Percentiles rank a stretch among this genome's conserved stretches.
phyloP scores from a whole-genome alignment of 2,113 vertebrate species.

The Sakesphorus luctuosus region DNA sequence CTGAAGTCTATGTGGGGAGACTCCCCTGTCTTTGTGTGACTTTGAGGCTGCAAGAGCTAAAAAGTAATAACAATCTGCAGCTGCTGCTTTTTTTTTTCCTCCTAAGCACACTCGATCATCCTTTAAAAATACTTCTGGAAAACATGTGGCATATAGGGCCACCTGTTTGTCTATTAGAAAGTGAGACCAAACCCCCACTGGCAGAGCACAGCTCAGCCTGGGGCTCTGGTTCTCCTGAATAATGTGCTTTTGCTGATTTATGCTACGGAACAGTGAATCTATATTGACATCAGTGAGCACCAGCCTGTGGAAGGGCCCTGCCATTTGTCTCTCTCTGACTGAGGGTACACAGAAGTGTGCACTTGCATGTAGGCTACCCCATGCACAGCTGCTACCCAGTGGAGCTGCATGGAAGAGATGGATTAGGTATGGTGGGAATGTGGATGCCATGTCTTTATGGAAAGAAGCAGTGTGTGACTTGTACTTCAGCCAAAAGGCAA shows the following conservation, averaged over 20 bases:
- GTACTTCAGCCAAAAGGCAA: neutral
- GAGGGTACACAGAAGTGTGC: neutral
- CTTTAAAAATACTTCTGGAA: conserved; percentile 33
- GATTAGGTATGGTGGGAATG: neutral
- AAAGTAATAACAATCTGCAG: conserved; percentile 8
- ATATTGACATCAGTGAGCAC: neutral
- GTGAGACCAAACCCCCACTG: neutral
- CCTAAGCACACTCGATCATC: neutral
- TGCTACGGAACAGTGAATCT: neutral
- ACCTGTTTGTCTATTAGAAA: conserved; percentile 46
- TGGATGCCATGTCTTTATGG: neutral
- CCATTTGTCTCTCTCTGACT: neutral
- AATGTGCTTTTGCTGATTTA: neutral
- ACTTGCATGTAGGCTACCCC: neutral
- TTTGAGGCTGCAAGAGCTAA: neutral
- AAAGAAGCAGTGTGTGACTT: neutral
- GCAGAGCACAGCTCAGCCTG: neutral
- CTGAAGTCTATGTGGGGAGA: neutral
- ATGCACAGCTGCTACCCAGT: neutral
- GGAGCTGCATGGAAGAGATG: neutral
- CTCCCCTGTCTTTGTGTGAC: neutral
- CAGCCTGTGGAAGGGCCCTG: neutral
- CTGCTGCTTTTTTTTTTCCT: neutral
- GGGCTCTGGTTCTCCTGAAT: neutral
- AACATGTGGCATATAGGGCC: neutral